Conservation (phyloP, 2,888 invertebrate genomes). For the Trachelus stipa region DNA sequence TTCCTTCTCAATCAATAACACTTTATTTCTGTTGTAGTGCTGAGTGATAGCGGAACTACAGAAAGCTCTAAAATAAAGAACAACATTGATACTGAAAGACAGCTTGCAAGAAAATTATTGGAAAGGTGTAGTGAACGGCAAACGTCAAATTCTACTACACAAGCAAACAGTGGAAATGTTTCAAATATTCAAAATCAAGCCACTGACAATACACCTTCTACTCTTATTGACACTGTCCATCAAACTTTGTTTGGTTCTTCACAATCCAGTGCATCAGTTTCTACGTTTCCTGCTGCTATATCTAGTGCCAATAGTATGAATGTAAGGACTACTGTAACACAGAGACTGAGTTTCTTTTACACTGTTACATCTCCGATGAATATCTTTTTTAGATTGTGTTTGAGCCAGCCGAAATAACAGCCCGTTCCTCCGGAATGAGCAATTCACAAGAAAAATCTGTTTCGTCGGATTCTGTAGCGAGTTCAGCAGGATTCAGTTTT, state of each 20-base stretch:
- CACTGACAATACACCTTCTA: slow-evolving; percentile 26
- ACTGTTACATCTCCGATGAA: slow-evolving; percentile 4
- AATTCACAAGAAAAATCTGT: slow-evolving; percentile 35
- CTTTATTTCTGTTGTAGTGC: slow-evolving; percentile 36
- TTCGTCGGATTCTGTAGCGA: slow-evolving; percentile 31
- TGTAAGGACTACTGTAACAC: not conserved
- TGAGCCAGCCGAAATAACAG: slow-evolving; percentile 58
- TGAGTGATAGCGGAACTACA: slow-evolving; percentile 37
- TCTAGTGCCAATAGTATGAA: slow-evolving; percentile 36
- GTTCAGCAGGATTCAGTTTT: slow-evolving; percentile 47
- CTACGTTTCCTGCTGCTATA: slow-evolving; percentile 23
- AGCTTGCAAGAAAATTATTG: slow-evolving; percentile 54
- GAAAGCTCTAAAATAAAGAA: slow-evolving; percentile 31
- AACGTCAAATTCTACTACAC: slow-evolving; percentile 9
- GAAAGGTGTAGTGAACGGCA: slow-evolving; percentile 43
- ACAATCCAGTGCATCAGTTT: slow-evolving; percentile 18
- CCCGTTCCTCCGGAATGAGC: slow-evolving; percentile 54
- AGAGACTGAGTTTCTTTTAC: slow-evolving; percentile 9
- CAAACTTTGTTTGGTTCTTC: slow-evolving; percentile 20
- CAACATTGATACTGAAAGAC: slow-evolving; percentile 41
- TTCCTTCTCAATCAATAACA: slow-evolving; percentile 3
- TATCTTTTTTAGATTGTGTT: slow-evolving; percentile 49
- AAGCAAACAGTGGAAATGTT: not conserved
- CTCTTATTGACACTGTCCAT: slow-evolving; percentile 23
- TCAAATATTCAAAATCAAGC: slow-evolving; percentile 11